Evolutionary conservation across 2,888 invertebrate species (phyloP), one percentile per base, ranked within the genome.

Genomic region (Patella depressa): DNA sequence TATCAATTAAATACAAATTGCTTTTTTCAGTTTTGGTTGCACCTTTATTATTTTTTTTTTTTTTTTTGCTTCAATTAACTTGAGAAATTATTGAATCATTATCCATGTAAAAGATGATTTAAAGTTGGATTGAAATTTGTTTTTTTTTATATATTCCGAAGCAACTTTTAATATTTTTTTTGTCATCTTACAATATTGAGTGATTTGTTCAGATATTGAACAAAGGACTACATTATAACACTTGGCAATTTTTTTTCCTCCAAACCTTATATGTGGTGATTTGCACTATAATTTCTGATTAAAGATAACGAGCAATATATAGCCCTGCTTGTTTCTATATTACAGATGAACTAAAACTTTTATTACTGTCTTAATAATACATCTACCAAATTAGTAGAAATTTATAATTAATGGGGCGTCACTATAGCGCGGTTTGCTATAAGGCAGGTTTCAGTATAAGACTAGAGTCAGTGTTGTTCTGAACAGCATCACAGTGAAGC

Each of bases 71-170:
- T 65, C 65, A 65, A 65, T 65, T 24, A 65, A 24, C 65, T 11
- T 24, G 12, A 65, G 24, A 65, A 65, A n/a, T 65, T 65, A 11
- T 65, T 65, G 65, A 65, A 65, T 65, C 65, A 45, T 45, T 45
- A 45, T 45, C 45, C 45, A 45, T 45, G 45, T 45, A 9, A 45
- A 45, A 7, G 45, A 45, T 45, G 45, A 45, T 45, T 45, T 45
- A 45, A 73, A 59, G 71, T 71, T 59, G 71, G 74, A 54, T 72
- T 45, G 45, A 59, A 45, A 59, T 74, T 74, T 74, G 55, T 24
- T 24, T 59, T 74, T 59, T 19, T 15, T n/a, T n/a, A n/a, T n/a
- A 59, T 17, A 19, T 15, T 59, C 14, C n/a, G 29, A 59, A 55
- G 29, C 19, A 24, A 24, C 19, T 19, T 24, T 19, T 34, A 24